These are phyloP conservation scores for Chelon labrosus DNA, from an alignment of 2,797 vertebrate species.

Conservation along the genomic window DNA sequence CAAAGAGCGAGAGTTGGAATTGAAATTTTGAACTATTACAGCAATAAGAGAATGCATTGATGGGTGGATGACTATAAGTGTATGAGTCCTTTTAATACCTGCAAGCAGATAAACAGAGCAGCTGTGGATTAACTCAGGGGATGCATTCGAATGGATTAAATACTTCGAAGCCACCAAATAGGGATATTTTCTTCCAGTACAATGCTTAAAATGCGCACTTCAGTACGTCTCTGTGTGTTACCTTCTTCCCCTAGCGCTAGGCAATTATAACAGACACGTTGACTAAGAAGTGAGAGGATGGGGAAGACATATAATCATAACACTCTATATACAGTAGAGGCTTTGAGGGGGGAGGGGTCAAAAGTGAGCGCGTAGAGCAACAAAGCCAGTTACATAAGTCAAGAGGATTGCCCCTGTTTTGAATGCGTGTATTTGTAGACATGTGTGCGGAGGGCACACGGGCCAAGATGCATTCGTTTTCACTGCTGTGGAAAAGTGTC, in stretches of 20 bases:
- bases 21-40: too few species aligned
- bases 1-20: too few species aligned
- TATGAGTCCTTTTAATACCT: neutral
- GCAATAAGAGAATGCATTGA: neutral
- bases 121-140: conserved; percentile 47
- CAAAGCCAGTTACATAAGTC: conserved; percentile 71
- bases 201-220: conserved; percentile 21
- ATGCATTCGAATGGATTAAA: conserved; percentile 57
- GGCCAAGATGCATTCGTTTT: conserved; percentile 38
- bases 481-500: conserved; percentile 31
- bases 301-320: conserved; percentile 49
- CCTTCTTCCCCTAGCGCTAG: conserved; percentile 25
- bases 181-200: conserved; percentile 28
- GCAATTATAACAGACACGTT: conserved; percentile 46
- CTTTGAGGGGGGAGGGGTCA: conserved; percentile 46
- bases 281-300: conserved; percentile 17
- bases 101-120: conserved; percentile 1
- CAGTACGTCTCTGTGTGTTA: conserved; percentile 17
- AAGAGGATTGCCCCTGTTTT: conserved; percentile 63
- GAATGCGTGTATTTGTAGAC: conserved; percentile 33
- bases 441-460: conserved; percentile 34
- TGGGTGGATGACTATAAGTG: neutral
- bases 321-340: conserved; percentile 35
- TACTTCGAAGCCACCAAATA: conserved; percentile 28
- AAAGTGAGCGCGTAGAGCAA: conserved; percentile 48